These are phyloP conservation scores for Masnerella sp. DNA, from an alignment of 2,888 invertebrate genomes.

Conservation along the genomic window DNA sequence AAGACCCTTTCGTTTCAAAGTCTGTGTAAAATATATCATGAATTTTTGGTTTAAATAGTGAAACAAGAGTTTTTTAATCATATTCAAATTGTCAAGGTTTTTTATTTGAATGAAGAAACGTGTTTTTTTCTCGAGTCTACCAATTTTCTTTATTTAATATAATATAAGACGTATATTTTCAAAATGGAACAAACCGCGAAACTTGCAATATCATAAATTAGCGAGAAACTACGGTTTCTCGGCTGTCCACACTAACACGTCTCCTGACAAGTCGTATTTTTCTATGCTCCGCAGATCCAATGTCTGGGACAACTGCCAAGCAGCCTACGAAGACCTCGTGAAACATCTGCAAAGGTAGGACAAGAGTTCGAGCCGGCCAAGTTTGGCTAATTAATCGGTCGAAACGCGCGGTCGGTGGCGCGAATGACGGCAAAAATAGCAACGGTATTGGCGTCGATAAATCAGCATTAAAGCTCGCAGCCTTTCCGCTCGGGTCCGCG, in stretches of 20 bases:
- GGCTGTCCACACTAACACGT: conserved; percentile 28
- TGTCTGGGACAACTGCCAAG: conserved; percentile 96
- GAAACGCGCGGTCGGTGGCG: conserved; percentile 4
- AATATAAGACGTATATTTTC: no score
- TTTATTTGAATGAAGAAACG: no score
- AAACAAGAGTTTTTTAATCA: no score
- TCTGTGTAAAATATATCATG: no score
- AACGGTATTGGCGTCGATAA: conserved; percentile 67
- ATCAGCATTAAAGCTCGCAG: conserved; percentile 75
- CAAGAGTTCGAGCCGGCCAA: conserved; percentile 12
- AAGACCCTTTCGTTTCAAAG: no score
- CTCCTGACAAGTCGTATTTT: conserved; percentile 55
- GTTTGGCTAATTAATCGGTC: conserved; percentile 40
- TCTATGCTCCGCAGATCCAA: conserved; percentile 72
- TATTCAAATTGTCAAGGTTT: no score
- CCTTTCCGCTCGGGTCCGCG: conserved; percentile 75
- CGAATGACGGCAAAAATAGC: conserved; percentile 56
- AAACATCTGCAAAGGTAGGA: conserved; percentile 96
- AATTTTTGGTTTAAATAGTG: no score
- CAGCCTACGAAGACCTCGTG: conserved; percentile 96
- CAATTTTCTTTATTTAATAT: no score
- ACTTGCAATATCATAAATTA: no score
- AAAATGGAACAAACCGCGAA: not conserved
- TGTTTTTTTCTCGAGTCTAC: no score
- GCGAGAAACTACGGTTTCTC: conserved; percentile 38